These are phyloP conservation scores for Hydrophis major DNA, from an alignment of 2,797 vertebrate genomes.

Conservation along the genomic window DNA sequence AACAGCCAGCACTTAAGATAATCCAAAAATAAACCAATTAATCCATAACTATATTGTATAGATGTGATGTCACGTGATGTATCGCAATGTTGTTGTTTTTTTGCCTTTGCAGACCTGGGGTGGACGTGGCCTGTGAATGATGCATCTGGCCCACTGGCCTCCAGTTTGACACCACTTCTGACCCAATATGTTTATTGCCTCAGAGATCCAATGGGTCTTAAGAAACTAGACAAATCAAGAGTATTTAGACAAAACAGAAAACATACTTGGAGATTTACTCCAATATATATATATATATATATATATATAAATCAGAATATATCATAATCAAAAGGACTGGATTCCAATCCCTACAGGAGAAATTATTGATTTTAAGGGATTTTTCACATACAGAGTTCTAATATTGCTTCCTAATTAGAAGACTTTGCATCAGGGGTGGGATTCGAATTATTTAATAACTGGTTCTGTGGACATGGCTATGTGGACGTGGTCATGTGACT, in stretches of 20 bases:
- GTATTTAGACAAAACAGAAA: neutral
- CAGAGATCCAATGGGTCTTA: neutral
- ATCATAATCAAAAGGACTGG: neutral
- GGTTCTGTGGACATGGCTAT: too few species aligned
- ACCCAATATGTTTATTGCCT: neutral
- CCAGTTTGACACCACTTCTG: neutral
- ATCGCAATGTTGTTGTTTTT: too few species aligned
- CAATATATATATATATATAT: fast-evolving
- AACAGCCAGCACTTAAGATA: neutral
- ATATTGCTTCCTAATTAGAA: constrained; percentile 4
- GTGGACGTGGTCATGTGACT: too few species aligned
- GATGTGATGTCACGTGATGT: too few species aligned
- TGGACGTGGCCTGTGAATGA: too few species aligned
- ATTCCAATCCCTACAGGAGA: neutral
- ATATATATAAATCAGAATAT: neutral
- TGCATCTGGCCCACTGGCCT: too few species aligned
- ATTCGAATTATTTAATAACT: too few species aligned
- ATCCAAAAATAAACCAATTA: neutral
- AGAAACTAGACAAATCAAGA: neutral
- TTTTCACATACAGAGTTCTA: constrained; percentile 9
- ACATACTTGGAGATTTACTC: constrained; percentile 1
- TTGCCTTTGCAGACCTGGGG: too few species aligned
- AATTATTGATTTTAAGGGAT: constrained; percentile 11
- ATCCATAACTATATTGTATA: too few species aligned
- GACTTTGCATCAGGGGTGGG: neutral